Base-by-base conservation (phyloP, 2,888 invertebrate genomes). In the Stenichneumon culpator region DNA sequence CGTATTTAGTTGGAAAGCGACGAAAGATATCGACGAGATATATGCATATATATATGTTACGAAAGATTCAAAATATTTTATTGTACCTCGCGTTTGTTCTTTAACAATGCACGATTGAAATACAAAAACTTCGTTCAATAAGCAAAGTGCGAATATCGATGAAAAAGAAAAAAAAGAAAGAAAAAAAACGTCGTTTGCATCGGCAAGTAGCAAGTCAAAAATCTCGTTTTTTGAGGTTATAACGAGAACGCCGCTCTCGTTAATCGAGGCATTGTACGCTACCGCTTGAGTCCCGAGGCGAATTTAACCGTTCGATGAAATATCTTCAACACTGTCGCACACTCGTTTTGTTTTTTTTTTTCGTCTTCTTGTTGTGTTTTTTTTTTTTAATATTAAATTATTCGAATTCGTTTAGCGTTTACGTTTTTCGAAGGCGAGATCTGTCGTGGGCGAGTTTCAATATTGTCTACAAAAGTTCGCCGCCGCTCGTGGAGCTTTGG, bases 201-300 rank as follows among this genome's bases (percentile, higher is more conserved):
- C 60, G 60, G 60, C 60, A 25, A 60, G 28, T 60, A 25, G 60
- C 11, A 28, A 60, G 60, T 60, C 60, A 60, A 60, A 60, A 36
- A 57, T 72, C 19, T 39, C 16, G 19, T 57, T 19, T 82, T 82
- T 5, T 9, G 79, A 85, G 82, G 85, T 85, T 82, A 85, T 70
- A 70, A 50, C 67, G 60, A 68, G 60, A 85, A 82, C 72, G 85
- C 82, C 85, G 85, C 79, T 79, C 69, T 83, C 69, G 69, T 28
- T 57, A 54, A 70, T 82, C 72, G 60, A 50, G 75, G 70, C 68
- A 79, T 82, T 81, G 60, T 73, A 72, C 65, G 63, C 44, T 47
- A 60, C 50, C 47, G 44, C 67, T 57, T 25, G 47, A 67, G 39
- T 36, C 70, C 69, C 83, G 74, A 82, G 79, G 67, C 79, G 70